Conservation (phyloP, 2,113 vertebrate species). For the Eudyptes chrysolophus region DNA sequence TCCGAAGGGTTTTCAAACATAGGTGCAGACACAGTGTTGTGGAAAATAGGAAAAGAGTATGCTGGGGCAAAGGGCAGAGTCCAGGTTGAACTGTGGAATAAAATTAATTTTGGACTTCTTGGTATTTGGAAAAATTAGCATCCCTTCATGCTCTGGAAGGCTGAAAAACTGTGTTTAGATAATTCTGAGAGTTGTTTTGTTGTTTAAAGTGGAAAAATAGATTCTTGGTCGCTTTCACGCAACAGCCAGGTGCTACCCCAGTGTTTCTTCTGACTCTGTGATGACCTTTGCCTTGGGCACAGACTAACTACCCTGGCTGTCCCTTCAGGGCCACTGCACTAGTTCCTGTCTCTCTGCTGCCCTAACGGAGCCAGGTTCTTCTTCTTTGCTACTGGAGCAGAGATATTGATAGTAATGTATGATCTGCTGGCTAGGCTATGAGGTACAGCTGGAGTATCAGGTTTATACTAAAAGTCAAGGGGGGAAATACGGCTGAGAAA, state of each 20-base stretch:
- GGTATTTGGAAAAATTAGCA: background rate
- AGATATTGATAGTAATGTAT: background rate
- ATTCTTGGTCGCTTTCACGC: background rate
- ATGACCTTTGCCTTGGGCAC: background rate
- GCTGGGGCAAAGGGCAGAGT: background rate
- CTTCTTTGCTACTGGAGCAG: background rate
- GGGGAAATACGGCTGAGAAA: background rate
- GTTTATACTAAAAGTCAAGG: background rate
- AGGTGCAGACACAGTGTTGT: fast-evolving
- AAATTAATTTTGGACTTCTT: background rate
- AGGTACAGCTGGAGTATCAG: background rate
- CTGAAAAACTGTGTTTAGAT: background rate
- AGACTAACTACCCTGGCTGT: background rate
- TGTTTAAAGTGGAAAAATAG: background rate
- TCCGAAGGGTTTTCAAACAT: background rate
- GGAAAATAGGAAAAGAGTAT: background rate
- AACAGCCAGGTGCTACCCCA: background rate
- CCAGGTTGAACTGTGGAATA: background rate
- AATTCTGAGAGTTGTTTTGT: background rate
- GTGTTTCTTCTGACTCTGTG: background rate
- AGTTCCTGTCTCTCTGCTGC: background rate
- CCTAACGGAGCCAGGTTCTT: background rate
- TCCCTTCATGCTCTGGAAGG: background rate
- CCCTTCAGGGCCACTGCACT: background rate
- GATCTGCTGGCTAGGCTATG: background rate